These are phyloP conservation scores for Temnothorax curvispinosus DNA, from an alignment of 1,140 invertebrate species.

Conservation along the genomic window DNA sequence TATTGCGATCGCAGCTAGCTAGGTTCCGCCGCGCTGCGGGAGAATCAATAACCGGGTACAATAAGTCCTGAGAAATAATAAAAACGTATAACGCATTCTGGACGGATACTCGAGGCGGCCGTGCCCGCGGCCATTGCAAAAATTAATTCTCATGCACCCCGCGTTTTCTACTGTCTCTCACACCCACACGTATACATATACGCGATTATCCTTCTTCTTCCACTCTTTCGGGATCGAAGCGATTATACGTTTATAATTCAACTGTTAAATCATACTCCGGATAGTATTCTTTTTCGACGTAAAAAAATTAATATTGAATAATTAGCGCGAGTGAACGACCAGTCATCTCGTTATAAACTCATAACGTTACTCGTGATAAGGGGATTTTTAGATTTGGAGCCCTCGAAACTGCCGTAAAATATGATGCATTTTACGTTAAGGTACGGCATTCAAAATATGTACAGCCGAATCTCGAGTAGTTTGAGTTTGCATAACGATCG, in stretches of 20 bases:
- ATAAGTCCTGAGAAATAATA: slow-evolving; percentile 62
- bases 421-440: not conserved
- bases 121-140: slow-evolving; percentile 42
- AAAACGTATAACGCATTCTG: slow-evolving; percentile 57
- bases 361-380: not conserved
- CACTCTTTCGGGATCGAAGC: not conserved
- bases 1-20: slow-evolving; percentile 38
- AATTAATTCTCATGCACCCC: slow-evolving; percentile 59
- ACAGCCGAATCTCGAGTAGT: not conserved
- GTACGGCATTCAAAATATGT: not conserved
- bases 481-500: not conserved
- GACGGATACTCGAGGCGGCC: slow-evolving; percentile 35
- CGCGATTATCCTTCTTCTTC: not conserved
- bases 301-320: slow-evolving; percentile 4
- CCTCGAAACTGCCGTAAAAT: not conserved
- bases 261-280: not conserved
- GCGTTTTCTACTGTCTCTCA: slow-evolving; percentile 36
- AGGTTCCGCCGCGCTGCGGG: not conserved
- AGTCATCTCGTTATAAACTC: not conserved
- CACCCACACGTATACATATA: too few species aligned
- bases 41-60: slow-evolving; percentile 58
- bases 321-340: not conserved
- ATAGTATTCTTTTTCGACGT: not conserved
- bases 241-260: slow-evolving; percentile 12
- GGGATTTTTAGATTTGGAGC: not conserved